Evolutionary conservation across 2,797 vertebrate genomes (phyloP).

Genomic region (Pseudotriccus pelzelni): DNA sequence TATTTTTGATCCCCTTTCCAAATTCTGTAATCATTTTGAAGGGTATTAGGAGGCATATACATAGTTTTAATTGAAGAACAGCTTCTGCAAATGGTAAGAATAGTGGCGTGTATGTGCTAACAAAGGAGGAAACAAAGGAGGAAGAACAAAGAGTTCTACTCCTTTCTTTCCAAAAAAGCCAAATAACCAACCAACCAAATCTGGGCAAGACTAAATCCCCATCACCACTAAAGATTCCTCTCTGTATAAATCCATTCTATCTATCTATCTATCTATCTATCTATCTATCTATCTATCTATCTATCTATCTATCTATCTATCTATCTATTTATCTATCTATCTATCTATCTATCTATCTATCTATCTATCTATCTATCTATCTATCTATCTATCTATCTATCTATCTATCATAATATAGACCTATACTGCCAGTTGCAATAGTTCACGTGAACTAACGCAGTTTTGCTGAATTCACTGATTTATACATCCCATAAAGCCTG

Average conservation of each 20-base stretch:
- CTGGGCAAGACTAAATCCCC: neutral
- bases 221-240: neutral
- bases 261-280: too few relatives aligned
- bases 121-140: neutral
- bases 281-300: neutral
- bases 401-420: neutral
- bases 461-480: neutral
- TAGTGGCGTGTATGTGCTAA: neutral
- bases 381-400: too few relatives aligned
- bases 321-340: neutral
- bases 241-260: too few relatives aligned
- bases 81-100: neutral
- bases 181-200: neutral
- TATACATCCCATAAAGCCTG: neutral
- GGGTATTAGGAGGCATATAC: neutral
- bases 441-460: neutral
- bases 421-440: neutral
- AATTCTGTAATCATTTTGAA: neutral
- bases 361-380: too few relatives aligned
- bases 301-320: too few relatives aligned
- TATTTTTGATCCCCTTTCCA: neutral
- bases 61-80: neutral
- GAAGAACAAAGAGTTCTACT: neutral
- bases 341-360: too few relatives aligned
- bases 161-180: neutral